phyloP scores from a whole-genome alignment of 2,888 invertebrate genomes.

The Oscheius sp. region DNA sequence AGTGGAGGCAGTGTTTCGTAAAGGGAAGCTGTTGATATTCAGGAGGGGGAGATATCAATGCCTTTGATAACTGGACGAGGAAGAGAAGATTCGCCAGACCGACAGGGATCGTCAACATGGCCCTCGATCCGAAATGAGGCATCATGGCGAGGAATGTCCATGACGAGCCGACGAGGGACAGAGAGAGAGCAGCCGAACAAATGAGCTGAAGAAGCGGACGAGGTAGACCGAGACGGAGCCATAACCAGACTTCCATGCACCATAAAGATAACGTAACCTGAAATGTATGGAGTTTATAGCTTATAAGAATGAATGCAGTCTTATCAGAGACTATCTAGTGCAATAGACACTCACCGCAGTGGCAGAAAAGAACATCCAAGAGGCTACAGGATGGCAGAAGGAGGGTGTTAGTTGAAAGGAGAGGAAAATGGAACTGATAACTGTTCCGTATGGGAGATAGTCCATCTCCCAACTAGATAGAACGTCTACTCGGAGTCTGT shows the following conservation, averaged over 20 bases:
- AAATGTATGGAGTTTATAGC: neutral
- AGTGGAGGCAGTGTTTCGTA: constrained; percentile 28
- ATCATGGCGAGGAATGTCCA: constrained; percentile 29
- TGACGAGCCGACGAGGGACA: constrained; percentile 25
- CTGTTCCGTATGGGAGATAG: constrained; percentile 25
- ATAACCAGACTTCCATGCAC: constrained; percentile 15
- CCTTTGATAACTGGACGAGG: constrained; percentile 10
- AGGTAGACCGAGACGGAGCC: constrained; percentile 20
- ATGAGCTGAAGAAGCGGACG: constrained; percentile 5
- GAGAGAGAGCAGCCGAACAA: constrained; percentile 17
- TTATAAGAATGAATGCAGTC: neutral
- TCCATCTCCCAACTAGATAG: constrained; percentile 28
- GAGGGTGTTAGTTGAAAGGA: constrained; percentile 32
- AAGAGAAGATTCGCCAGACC: constrained; percentile 28
- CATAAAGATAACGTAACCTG: constrained; percentile 15
- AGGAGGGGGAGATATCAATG: neutral
- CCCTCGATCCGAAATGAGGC: constrained; percentile 25
- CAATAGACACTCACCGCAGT: constrained; percentile 38
- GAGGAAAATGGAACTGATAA: constrained; percentile 28
- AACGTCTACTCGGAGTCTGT: constrained; percentile 6
- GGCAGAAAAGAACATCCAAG: constrained; percentile 46
- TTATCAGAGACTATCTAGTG: neutral
- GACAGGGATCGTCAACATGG: constrained; percentile 16
- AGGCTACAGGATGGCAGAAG: constrained; percentile 35
- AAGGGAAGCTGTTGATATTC: constrained; percentile 22